Conservation (phyloP, 2,113 vertebrate genomes). For the Prochilodus magdalenae region DNA sequence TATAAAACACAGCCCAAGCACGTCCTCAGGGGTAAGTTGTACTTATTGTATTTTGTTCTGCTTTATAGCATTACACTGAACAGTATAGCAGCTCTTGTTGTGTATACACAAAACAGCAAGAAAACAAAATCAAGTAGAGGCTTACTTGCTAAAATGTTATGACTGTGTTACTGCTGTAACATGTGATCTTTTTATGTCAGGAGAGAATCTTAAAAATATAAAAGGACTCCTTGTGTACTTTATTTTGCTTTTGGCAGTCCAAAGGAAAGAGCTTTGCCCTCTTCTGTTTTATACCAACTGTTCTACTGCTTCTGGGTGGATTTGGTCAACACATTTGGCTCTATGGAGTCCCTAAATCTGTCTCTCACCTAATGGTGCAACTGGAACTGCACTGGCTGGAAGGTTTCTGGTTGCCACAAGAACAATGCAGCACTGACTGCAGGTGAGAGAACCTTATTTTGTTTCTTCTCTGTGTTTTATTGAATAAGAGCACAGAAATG, state of each 20-base stretch:
- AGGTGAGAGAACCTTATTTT: constrained; percentile 62
- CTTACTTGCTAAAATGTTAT: neutral
- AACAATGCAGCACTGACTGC: constrained; percentile 72
- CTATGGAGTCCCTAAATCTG: constrained; percentile 68
- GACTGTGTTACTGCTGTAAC: neutral
- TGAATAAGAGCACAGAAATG: neutral
- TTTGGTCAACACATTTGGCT: constrained; percentile 71
- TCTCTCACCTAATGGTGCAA: constrained; percentile 68
- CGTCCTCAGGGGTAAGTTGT: constrained; percentile 33
- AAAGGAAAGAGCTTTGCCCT: constrained; percentile 47
- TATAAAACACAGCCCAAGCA: neutral
- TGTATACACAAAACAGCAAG: neutral
- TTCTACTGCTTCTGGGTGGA: constrained; percentile 69
- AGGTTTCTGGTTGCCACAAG: constrained; percentile 55
- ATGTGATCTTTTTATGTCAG: neutral
- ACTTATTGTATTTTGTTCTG: neutral
- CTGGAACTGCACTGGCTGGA: constrained; percentile 71
- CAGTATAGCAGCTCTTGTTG: neutral
- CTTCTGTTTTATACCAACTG: constrained; percentile 63
- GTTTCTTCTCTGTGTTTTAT: neutral
- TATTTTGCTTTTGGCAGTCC: constrained; percentile 51
- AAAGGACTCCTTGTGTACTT: neutral
- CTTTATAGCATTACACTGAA: neutral
- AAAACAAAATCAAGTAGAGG: neutral
- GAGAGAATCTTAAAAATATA: neutral